Base-by-base conservation (phyloP, 2,113 vertebrate genomes). In the Orthonyx spaldingii region DNA sequence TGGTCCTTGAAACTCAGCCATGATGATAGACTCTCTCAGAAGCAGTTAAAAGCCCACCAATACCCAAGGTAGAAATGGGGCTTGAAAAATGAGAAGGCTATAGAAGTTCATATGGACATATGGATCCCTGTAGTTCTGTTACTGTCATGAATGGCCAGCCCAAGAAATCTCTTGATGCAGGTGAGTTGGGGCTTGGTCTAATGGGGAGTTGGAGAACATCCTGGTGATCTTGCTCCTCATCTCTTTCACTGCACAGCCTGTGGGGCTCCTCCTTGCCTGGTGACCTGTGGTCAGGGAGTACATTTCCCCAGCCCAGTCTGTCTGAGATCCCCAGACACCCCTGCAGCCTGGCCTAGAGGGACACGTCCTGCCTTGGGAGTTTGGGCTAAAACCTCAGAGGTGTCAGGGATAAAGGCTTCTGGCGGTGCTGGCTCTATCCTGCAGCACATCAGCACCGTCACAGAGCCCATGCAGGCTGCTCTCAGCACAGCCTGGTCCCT, bases 61-160 rank as follows among this genome's bases (percentile, higher is more conserved):
- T 60, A 99, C 97, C 98, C 98, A 99, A 12, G 98, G 98, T 47
- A 99, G 97, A 93, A 99, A 99, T 11, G 98, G 97, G 7, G 98
- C 98, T 97, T 99, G 98, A 96, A 99, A 99, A 96, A 99, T 98
- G 55, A 99, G 98, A 94, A 99, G 98, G 66, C 98, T 98, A 13
- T 98, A 99, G 97, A 99, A 98, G 85, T 99, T 99, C 98, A 99
- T 98, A 71, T 98, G 98, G 27, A 99, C 98, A 37, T 98, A 99
- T 1, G 98, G 98, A 94, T 99, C 98, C 60, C 98, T 97, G 64
- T 98, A 98, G 96, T 98, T 99, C 98, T 98, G 98, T 66, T 98
- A 98, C 98, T 94, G 98, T 98, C 9, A 98, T 98, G 91, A 99
- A 99, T 46, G 98, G 98, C 86, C 98, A 98, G 39, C 98, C 98